These are phyloP conservation scores for Agrilus planipennis DNA, from an alignment of 1,140 invertebrate genomes.

Conservation along the genomic window DNA sequence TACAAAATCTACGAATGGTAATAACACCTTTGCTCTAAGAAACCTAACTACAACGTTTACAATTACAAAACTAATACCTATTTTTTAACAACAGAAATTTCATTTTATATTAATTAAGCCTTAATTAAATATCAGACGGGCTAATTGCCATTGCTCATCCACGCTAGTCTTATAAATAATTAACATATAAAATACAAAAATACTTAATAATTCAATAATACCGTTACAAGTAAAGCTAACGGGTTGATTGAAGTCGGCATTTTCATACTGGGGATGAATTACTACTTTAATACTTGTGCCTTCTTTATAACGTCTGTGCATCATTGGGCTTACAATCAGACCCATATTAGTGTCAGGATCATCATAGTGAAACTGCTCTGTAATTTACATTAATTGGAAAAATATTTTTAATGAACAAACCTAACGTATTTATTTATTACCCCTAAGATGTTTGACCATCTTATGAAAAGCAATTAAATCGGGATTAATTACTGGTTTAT, in stretches of 20 bases:
- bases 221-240: slow-evolving; percentile 81
- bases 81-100: too few species aligned
- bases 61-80: too few species aligned
- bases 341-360: slow-evolving; percentile 65
- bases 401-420: too few species aligned
- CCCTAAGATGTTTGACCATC: slow-evolving; percentile 64
- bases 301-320: slow-evolving; percentile 61
- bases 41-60: too few species aligned
- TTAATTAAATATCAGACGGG: too few species aligned
- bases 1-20: too few species aligned
- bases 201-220: slow-evolving; percentile 32
- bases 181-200: neutral
- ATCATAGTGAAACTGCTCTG: slow-evolving; percentile 56
- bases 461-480: slow-evolving; percentile 68
- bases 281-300: slow-evolving; percentile 77
- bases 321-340: slow-evolving; percentile 67
- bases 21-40: too few species aligned
- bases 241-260: slow-evolving; percentile 42
- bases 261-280: slow-evolving; percentile 54
- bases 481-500: slow-evolving; percentile 49
- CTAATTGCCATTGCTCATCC: too few species aligned
- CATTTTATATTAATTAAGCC: too few species aligned
- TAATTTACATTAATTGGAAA: slow-evolving; percentile 22
- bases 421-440: too few species aligned
- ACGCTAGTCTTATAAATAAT: neutral